A percentile compares a stretch with the other conserved stretches of the same genome.
Conservation (phyloP, 1,140 invertebrate genomes). For the Bombyx mandarina region DNA sequence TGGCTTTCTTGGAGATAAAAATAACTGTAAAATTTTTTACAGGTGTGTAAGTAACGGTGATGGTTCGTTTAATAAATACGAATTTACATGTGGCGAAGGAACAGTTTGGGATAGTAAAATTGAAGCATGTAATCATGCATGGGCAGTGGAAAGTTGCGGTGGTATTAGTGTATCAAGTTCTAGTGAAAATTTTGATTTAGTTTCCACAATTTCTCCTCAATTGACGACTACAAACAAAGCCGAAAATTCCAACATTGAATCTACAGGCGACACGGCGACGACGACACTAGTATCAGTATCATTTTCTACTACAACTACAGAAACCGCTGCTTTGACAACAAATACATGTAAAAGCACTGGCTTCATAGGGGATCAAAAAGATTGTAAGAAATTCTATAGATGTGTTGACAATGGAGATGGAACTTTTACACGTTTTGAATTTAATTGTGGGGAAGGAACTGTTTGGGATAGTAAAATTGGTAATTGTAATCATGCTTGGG, state of each 20-base stretch:
- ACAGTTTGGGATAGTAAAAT: constrained; percentile 72
- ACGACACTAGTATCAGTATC: not conserved
- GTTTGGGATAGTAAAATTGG: constrained; percentile 74
- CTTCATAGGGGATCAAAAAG: constrained; percentile 69
- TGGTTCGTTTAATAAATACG: constrained; percentile 68
- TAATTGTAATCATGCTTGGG: constrained; percentile 73
- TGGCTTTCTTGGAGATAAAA: constrained; percentile 30
- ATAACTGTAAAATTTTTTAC: constrained; percentile 78
- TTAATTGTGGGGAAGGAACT: constrained; percentile 75
- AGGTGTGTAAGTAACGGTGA: constrained; percentile 77
- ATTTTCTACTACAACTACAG: constrained; percentile 21
- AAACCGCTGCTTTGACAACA: constrained; percentile 1
- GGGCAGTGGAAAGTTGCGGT: constrained; percentile 33
- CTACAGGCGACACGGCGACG: constrained; percentile 12
- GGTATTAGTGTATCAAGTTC: not conserved
- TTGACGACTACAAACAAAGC: no score
- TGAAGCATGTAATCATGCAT: constrained; percentile 61
- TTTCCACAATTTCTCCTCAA: no score
- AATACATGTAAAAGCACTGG: constrained; percentile 57
- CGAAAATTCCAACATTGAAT: constrained; percentile 9
- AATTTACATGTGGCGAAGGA: constrained; percentile 73
- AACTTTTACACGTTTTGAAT: constrained; percentile 73
- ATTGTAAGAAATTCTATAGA: constrained; percentile 79
- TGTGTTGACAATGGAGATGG: constrained; percentile 75
- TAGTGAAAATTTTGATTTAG: no score